Evolutionary conservation across 2,888 invertebrate species (phyloP), one percentile per base, ranked within the genome.

Genomic region (Drosophila austrosaltans): DNA sequence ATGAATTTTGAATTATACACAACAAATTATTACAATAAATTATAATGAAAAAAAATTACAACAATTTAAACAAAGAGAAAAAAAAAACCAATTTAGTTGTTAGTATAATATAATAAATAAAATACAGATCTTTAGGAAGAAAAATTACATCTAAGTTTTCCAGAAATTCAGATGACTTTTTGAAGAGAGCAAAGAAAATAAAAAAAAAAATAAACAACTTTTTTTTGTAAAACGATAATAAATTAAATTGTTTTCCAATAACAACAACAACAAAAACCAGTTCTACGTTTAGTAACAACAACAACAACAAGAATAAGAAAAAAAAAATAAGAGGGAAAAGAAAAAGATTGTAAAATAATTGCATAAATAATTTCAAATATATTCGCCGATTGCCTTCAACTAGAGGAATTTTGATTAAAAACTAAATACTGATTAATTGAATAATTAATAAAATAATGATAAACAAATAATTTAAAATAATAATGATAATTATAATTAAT

Each of bases 311-410:
- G 72, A 85, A 84, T 87, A 89, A 82, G 85, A 90, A 88, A 44
- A 44, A 63, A 25, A 61, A 7, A 53, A 36, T 36, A 32, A 56
- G 42, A 53, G 25, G 12, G 7, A 70, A 69, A 71, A 71, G 32
- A 8, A 77, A 75, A 80, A 75, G 75, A 85, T 83, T 90, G 90
- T 89, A 90, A 85, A 89, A 82, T 90, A 90, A 89, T 78, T 87
- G 87, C 90, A 89, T 81, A 82, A 90, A 91, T 88, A 78, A 90
- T 90, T 90, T 89, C 85, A 91, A 91, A 91, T 90, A 91, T 89
- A 92, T 92, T 92, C 91, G 91, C 91, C 91, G 92, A 92, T 92
- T 92, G 91, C 91, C 91, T 92, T 92, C 92, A 92, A 92, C 89
- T 91, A 92, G 91, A 92, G 91, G 92, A 91, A 91, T 91, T 91